A percentile compares a stretch with the other conserved stretches of the same genome.
Evolutionary conservation across 2,797 vertebrate genomes (phyloP).

Genomic region (Sebastes steindachneri): DNA sequence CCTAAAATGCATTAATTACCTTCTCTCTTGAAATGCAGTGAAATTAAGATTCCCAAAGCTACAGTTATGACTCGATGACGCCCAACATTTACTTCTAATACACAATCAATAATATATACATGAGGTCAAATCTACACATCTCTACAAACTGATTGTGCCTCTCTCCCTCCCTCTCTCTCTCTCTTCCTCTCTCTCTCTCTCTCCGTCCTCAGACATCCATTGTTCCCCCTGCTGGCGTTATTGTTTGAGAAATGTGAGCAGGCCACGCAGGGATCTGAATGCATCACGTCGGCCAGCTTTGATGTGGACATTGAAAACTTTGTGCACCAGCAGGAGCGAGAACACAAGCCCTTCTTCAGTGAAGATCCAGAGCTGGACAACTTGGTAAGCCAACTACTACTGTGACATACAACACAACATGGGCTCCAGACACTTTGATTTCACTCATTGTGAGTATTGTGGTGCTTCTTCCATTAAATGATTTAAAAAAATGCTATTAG

Average conservation of each 20-base stretch:
- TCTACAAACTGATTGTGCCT: neutral
- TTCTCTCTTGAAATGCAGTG: too few relatives aligned
- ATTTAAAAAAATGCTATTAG: neutral
- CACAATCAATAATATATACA: neutral
- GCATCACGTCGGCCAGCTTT: conserved; percentile 99
- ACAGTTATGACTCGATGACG: neutral
- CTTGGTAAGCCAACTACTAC: conserved; percentile 84
- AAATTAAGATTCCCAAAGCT: neutral
- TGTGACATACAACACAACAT: neutral
- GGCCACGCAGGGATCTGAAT: conserved; percentile 97
- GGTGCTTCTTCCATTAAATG: neutral
- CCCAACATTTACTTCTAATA: neutral
- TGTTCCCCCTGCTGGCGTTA: conserved; percentile 95
- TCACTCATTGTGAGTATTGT: neutral
- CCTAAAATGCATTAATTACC: neutral
- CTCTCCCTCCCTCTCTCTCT: conserved; percentile 16
- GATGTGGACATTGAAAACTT: conserved; percentile 99
- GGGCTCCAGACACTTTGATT: neutral
- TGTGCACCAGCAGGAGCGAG: conserved; percentile 97
- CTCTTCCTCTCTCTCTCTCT: conserved; percentile 22
- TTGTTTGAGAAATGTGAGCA: conserved; percentile 98
- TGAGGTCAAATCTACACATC: neutral
- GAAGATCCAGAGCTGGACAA: conserved; percentile 98
- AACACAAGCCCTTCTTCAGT: conserved; percentile 98
- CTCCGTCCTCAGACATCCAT: conserved; percentile 87